phyloP scores from a whole-genome alignment of 2,113 vertebrate genomes.

The Oxyruncus cristatus region DNA sequence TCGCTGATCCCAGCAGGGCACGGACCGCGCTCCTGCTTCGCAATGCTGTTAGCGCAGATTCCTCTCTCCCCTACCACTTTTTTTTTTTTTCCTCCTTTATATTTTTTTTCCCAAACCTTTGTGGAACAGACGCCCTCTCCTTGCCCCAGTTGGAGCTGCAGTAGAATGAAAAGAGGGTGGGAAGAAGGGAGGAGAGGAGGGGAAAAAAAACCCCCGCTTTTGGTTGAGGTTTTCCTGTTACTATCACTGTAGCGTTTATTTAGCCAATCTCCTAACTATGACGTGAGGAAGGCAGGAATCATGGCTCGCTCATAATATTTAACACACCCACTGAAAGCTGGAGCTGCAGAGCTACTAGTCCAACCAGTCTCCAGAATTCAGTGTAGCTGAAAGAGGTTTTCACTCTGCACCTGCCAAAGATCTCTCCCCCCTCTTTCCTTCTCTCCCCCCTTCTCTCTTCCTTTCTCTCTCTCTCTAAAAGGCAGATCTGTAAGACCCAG shows the following conservation, averaged over 20 bases:
- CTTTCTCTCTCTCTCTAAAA: neutral
- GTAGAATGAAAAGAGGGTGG: conserved; percentile 61
- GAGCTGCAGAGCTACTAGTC: conserved; percentile 63
- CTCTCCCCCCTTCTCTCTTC: neutral
- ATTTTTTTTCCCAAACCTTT: neutral
- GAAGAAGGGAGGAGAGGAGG: conserved; percentile 36
- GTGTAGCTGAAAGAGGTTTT: conserved; percentile 61
- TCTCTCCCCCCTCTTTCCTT: neutral
- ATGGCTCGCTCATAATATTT: conserved; percentile 86
- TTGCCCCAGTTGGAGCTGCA: conserved; percentile 80
- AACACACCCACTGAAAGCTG: conserved; percentile 83
- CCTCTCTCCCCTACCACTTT: neutral
- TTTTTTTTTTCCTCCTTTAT: neutral
- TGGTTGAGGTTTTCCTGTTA: conserved; percentile 76
- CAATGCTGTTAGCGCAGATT: neutral
- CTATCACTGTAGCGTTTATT: conserved; percentile 77
- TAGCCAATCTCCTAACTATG: conserved; percentile 92
- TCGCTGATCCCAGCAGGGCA: neutral
- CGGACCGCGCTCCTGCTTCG: neutral
- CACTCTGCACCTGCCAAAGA: conserved; percentile 78
- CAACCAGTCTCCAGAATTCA: conserved; percentile 66
- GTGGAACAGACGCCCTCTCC: conserved; percentile 82
- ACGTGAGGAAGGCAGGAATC: conserved; percentile 90
- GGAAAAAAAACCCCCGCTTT: conserved; percentile 37
- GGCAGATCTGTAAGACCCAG: conserved; percentile 43